phyloP scores from a whole-genome alignment of 2,113 vertebrate genomes.

The Hemichromis elongatus region DNA sequence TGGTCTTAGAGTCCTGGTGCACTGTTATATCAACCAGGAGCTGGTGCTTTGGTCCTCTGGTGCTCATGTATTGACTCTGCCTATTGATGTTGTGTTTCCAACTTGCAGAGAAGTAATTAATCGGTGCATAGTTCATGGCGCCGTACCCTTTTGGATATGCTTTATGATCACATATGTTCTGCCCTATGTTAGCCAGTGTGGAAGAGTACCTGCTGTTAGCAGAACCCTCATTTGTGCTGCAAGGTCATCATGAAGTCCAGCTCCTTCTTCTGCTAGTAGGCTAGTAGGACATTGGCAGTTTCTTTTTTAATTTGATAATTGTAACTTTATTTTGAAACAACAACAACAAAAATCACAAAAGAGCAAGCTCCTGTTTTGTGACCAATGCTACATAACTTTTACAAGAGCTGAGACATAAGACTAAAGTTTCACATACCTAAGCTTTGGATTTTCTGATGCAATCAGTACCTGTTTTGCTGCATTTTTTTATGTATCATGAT shows the following conservation, averaged over 20 bases:
- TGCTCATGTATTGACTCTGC: background rate
- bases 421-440: background rate
- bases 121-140: rapidly evolving
- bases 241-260: background rate
- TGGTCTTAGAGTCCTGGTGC: background rate
- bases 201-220: background rate
- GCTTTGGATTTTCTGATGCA: background rate
- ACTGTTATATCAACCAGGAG: background rate
- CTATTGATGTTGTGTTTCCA: background rate
- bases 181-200: background rate
- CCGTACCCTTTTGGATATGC: background rate
- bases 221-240: background rate
- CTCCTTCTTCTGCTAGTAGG: background rate
- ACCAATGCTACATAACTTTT: background rate
- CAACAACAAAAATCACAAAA: background rate
- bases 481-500: too few relatives aligned
- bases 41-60: background rate
- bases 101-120: background rate
- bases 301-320: background rate
- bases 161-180: background rate
- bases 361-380: background rate
- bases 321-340: background rate
- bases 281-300: background rate
- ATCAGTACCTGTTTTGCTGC: background rate
- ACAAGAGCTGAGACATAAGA: background rate